A percentile compares a stretch with the other conserved stretches of the same genome.
phyloP scores from a whole-genome alignment of 2,888 invertebrate genomes.

The Plagiodera versicolora region DNA sequence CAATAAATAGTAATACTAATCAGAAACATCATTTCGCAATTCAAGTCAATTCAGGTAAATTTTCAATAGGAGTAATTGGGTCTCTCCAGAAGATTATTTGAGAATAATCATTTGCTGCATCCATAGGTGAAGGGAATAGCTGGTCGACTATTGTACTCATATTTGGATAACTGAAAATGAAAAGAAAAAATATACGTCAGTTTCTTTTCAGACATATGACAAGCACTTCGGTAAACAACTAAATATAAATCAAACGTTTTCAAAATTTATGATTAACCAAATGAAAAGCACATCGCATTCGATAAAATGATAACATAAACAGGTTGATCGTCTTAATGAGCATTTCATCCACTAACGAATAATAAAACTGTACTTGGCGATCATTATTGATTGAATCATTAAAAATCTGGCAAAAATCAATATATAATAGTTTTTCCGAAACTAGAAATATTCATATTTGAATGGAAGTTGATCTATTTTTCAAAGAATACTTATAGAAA shows the following conservation, averaged over 20 bases:
- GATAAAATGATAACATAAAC: too few species aligned
- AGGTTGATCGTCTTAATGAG: too few species aligned
- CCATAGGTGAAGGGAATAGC: constrained; percentile 84
- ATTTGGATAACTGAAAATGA: constrained; percentile 80
- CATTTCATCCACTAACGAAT: too few species aligned
- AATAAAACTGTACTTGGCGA: background rate
- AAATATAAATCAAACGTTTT: too few species aligned
- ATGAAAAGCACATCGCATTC: too few species aligned
- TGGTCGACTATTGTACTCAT: constrained; percentile 95
- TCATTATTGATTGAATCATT: background rate
- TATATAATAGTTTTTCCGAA: too few species aligned
- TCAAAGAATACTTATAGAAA: too few species aligned
- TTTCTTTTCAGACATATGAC: too few species aligned
- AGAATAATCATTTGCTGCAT: constrained; percentile 72
- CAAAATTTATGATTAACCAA: too few species aligned
- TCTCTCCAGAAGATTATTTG: constrained; percentile 93
- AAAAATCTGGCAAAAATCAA: background rate
- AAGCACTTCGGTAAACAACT: too few species aligned
- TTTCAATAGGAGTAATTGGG: constrained; percentile 66
- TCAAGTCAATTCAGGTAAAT: constrained; percentile 42
- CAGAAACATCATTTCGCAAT: background rate
- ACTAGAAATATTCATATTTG: too few species aligned
- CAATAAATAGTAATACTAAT: constrained; percentile 13
- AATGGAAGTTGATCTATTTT: too few species aligned
- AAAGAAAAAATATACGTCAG: background rate